Evolutionary conservation across 2,113 vertebrate genomes (phyloP).

Genomic region (Anoplopoma fimbria): DNA sequence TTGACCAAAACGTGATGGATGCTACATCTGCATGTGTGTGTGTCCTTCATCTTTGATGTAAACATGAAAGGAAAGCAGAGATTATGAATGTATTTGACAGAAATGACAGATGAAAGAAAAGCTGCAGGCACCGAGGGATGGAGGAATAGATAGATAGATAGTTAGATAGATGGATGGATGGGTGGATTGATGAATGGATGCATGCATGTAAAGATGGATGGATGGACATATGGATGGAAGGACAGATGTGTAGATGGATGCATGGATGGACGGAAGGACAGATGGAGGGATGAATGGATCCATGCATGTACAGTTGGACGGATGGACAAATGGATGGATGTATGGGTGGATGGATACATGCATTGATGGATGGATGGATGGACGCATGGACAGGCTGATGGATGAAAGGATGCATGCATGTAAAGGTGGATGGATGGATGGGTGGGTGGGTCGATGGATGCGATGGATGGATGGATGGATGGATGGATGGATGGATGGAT

Average conservation of each 20-base stretch:
- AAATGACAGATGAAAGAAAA: conserved; percentile 40
- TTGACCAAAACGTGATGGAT: neutral
- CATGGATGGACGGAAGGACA: too few relatives aligned
- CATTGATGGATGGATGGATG: too few relatives aligned
- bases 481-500: neutral
- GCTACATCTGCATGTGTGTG: neutral
- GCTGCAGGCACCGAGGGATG: neutral
- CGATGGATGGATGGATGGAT: conserved; percentile 31
- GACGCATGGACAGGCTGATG: too few relatives aligned
- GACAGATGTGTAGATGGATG: too few relatives aligned
- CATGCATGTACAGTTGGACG: too few relatives aligned
- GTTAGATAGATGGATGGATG: conserved; percentile 8
- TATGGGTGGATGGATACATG: too few relatives aligned
- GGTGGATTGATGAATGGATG: neutral
- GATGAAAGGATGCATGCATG: too few relatives aligned
- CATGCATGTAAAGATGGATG: neutral
- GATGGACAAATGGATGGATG: too few relatives aligned
- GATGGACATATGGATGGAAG: too few relatives aligned
- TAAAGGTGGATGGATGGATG: too few relatives aligned
- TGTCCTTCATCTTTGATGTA: conserved; percentile 40
- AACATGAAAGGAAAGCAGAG: conserved; percentile 55
- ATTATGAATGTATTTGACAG: conserved; percentile 31
- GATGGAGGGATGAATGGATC: too few relatives aligned
- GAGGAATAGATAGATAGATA: conserved; percentile 1
- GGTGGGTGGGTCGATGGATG: conserved; percentile 25